Conservation (phyloP, 2,888 invertebrate species). For the Spialia ferax region DNA sequence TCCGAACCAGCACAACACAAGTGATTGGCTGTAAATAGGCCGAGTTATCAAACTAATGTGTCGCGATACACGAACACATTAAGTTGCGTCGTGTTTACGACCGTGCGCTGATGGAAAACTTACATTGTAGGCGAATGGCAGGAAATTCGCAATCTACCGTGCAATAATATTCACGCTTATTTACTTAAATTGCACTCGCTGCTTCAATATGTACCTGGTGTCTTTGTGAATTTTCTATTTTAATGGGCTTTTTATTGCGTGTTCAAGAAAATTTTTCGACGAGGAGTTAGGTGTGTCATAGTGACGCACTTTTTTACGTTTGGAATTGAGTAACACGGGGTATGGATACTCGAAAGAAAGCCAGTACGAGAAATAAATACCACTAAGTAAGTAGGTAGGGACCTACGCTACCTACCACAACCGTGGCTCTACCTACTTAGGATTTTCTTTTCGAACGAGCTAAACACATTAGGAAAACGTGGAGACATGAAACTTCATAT, state of each 20-base stretch:
- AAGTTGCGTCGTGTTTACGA: slow-evolving; percentile 58
- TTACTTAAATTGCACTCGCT: slow-evolving; percentile 20
- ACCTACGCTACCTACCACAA: too few relatives aligned
- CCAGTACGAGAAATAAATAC: too few relatives aligned
- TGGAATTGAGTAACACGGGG: too few relatives aligned
- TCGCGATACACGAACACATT: slow-evolving; percentile 63
- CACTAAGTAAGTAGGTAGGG: too few relatives aligned
- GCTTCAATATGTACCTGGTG: not conserved
- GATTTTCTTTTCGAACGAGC: too few relatives aligned
- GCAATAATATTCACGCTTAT: slow-evolving; percentile 41
- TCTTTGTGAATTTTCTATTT: slow-evolving; percentile 8
- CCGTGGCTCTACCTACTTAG: too few relatives aligned
- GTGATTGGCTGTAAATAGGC: slow-evolving; percentile 64
- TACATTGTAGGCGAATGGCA: slow-evolving; percentile 52
- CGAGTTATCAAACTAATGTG: slow-evolving; percentile 66
- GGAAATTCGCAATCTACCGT: slow-evolving; percentile 46
- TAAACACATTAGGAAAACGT: too few relatives aligned
- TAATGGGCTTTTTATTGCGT: not conserved
- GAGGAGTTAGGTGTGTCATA: too few relatives aligned
- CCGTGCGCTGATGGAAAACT: slow-evolving; percentile 47
- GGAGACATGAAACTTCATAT: too few relatives aligned
- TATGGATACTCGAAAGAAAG: too few relatives aligned
- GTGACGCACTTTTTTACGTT: too few relatives aligned
- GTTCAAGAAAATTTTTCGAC: not conserved
- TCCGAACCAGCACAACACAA: too few relatives aligned